Conservation (phyloP, 2,113 vertebrate species). For the Panthera leo region DNA sequence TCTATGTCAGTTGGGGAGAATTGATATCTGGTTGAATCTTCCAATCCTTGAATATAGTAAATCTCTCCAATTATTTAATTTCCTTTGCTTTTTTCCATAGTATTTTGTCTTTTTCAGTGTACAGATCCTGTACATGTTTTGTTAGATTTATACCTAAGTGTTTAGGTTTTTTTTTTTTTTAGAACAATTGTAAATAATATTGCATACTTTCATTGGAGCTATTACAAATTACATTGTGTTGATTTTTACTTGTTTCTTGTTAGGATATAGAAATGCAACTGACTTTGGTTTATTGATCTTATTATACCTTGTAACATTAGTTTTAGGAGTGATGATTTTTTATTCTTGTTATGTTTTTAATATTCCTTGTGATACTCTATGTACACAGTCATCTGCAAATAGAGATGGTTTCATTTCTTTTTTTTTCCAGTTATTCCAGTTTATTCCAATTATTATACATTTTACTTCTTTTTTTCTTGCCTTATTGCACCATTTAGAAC, state of each 20-base stretch:
- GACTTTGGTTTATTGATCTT: conserved; percentile 12
- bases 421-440: neutral
- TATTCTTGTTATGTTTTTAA: neutral
- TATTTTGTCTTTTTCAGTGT: neutral
- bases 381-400: neutral
- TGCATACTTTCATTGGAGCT: neutral
- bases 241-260: neutral
- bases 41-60: neutral
- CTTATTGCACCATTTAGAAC: neutral
- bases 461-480: neutral
- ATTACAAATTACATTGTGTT: neutral
- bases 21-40: neutral
- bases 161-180: neutral
- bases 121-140: neutral
- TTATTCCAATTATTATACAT: neutral
- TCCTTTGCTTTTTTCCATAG: neutral
- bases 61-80: neutral
- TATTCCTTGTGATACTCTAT: neutral
- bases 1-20: neutral
- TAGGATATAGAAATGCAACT: neutral
- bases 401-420: neutral
- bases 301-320: neutral
- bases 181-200: neutral
- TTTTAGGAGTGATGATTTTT: neutral
- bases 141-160: neutral